A percentile compares a stretch with the other conserved stretches of the same genome.
Evolutionary conservation across 2,797 vertebrate genomes (phyloP).

Genomic region (Micropoecilia bifurca): DNA sequence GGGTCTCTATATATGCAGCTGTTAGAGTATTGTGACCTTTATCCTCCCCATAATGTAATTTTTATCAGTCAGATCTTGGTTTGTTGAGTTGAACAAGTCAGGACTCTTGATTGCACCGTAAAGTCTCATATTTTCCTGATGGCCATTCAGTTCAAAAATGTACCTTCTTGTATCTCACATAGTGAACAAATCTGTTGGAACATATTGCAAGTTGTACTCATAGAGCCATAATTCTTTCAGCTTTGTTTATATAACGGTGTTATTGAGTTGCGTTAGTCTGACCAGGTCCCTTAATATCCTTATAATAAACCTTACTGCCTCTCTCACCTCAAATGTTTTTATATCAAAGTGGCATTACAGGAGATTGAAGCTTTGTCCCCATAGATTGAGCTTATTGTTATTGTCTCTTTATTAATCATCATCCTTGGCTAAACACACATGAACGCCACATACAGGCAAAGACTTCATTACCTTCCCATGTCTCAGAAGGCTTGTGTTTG

Average conservation of each 20-base stretch:
- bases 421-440: constrained; percentile 16
- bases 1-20: not conserved
- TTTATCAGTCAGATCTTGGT: not conserved
- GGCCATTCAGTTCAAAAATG: not conserved
- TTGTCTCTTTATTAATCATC: constrained; percentile 4
- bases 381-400: not conserved
- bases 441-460: not conserved
- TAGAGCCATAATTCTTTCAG: not conserved
- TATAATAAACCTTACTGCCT: not conserved
- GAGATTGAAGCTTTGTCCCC: not conserved
- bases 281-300: not conserved
- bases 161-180: no score
- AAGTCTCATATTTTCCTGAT: not conserved
- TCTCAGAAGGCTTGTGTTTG: constrained; percentile 20
- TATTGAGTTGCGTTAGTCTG: not conserved
- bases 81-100: not conserved
- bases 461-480: constrained; percentile 35
- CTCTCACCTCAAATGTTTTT: not conserved
- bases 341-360: not conserved
- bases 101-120: not conserved
- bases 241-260: not conserved
- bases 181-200: not conserved
- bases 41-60: no score
- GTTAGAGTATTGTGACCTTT: not conserved
- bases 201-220: not conserved